Evolutionary conservation across 37 sponge, comb jelly and placozoan genomes (phyloP), one percentile per base, ranked within the genome.

Genomic region (Halichondria panicea): DNA sequence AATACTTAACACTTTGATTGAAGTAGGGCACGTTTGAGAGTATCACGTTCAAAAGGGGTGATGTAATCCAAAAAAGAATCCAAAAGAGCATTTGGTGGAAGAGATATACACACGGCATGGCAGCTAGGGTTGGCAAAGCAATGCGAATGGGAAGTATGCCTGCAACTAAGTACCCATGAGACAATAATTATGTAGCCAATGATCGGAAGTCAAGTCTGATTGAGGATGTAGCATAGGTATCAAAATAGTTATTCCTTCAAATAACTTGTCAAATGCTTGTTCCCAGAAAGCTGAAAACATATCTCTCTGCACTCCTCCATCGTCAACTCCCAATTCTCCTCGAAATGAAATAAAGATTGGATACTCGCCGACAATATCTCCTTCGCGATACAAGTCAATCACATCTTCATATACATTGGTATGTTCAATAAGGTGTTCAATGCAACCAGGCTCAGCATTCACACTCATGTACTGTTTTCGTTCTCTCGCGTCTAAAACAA

Each of bases 221-320:
- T 55, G 37, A 7, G 75, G 75, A 22, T 74, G 75, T 5, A 74
- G 28, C 75, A 74, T 74, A 34, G 75, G 75, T 13, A 43, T 74
- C 33, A 74, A 25, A 32, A 32, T 59, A 35, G 55, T 74, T 57
- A 43, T 63, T n/a, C 75, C 75, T 22, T 74, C 75, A 74, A 74
- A 74, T 3, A 74, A 27, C 1, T 39, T 11, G 5, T 2, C 5
- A 39, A 60, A 74, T 32, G 61, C 75, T 6, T 74, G 28, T 19
- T 32, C 61, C 77, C 77, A 63, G 31, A 65, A 76, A 2, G 65
- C 77, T 34, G 77, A 64, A 44, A 46, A 46, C 77, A 76, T 76
- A 33, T 76, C 77, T 22, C 77, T 21, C n/a, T 61, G 65, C 5
- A 76, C 55, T 11, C 77, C 77, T 21, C 77, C 53, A 39, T 46